phyloP scores from a whole-genome alignment of 1,140 invertebrate species.

The Diorhabda carinulata region DNA sequence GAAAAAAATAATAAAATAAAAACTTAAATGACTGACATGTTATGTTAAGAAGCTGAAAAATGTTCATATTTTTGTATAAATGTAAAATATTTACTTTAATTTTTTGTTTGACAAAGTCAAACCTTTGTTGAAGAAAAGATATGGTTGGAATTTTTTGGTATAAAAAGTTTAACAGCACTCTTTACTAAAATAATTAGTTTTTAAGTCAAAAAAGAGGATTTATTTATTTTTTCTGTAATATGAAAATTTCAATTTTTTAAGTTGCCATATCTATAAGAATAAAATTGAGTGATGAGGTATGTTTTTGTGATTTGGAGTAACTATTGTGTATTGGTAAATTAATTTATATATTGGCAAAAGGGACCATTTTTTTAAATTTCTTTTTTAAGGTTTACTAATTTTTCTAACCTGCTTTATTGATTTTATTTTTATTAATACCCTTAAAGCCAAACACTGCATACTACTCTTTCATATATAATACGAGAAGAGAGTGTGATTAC shows the following conservation, averaged over 20 bases:
- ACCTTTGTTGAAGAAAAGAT: slow-evolving; percentile 29
- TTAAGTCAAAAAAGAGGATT: neutral
- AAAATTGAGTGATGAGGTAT: neutral
- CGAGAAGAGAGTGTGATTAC: slow-evolving; percentile 37
- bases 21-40: slow-evolving; percentile 44
- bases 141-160: slow-evolving; percentile 24
- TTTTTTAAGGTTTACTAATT: slow-evolving; percentile 40
- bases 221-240: slow-evolving; percentile 23
- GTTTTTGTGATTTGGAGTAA: neutral
- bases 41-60: slow-evolving; percentile 39
- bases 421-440: slow-evolving; percentile 19
- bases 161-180: slow-evolving; percentile 24
- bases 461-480: neutral
- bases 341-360: slow-evolving; percentile 35
- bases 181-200: slow-evolving; percentile 9
- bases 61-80: slow-evolving; percentile 46
- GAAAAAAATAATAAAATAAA: neutral
- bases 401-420: slow-evolving; percentile 36
- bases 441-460: slow-evolving; percentile 3
- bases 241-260: neutral
- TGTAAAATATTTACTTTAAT: slow-evolving; percentile 34
- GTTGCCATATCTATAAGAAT: slow-evolving; percentile 35
- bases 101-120: slow-evolving; percentile 23
- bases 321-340: slow-evolving; percentile 23
- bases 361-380: slow-evolving; percentile 40